Evolutionary conservation across 1,140 invertebrate species (phyloP).

Genomic region (Harlomillsia oculata): DNA sequence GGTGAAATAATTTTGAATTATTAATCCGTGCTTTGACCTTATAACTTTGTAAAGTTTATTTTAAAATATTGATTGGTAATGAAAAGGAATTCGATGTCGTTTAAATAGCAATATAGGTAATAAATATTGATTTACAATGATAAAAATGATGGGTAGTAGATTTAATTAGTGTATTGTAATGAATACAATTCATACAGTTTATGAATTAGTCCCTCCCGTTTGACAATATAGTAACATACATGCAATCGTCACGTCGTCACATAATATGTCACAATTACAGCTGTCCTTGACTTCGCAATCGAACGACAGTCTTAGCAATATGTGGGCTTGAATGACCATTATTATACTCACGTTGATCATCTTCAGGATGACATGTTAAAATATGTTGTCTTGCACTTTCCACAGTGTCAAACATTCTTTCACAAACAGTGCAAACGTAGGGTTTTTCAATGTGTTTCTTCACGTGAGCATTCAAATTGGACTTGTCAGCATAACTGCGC

Average conservation of each 20-base stretch:
- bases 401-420: slow-evolving; percentile 6
- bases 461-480: slow-evolving; percentile 20
- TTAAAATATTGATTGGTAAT: too few species aligned
- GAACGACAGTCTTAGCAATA: background rate
- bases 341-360: background rate
- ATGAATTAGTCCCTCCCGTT: too few species aligned
- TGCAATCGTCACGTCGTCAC: too few species aligned
- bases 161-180: background rate
- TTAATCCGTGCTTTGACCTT: too few species aligned
- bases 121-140: too few species aligned
- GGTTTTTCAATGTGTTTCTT: slow-evolving; percentile 16
- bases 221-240: too few species aligned
- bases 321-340: background rate
- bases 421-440: slow-evolving; percentile 15
- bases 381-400: slow-evolving; percentile 8
- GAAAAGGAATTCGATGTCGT: too few species aligned
- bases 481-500: slow-evolving; percentile 40
- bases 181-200: too few species aligned
- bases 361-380: slow-evolving; percentile 5
- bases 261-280: background rate
- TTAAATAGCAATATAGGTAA: too few species aligned
- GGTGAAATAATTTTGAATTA: too few species aligned
- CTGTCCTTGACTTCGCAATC: background rate
- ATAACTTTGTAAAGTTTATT: too few species aligned
- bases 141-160: too few species aligned